Evolutionary conservation across 2,797 vertebrate species (phyloP), one percentile per base, ranked within the genome.

Genomic region (Tadarida brasiliensis): DNA sequence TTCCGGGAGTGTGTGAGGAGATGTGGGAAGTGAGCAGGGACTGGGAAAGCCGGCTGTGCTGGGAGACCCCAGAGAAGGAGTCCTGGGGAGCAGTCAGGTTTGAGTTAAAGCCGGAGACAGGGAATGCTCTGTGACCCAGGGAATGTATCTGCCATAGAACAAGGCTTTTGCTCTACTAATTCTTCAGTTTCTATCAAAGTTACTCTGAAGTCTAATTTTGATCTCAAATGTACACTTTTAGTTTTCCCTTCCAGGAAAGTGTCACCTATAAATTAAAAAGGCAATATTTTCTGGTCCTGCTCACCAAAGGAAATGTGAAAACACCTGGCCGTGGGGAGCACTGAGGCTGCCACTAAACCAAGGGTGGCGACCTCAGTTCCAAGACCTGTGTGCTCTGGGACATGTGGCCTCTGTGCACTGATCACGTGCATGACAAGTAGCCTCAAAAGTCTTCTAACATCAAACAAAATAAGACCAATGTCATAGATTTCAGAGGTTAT

Each of bases 231-330:
- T 68, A 76, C 6, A 28, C 47, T 78, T 71, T 61, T 7, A 39
- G 30, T 17, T 71, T 78, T 91, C 68, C 24, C 73, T 92, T 92
- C 96, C 70, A 82, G 94, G 81, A 82, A 95, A 90, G 33, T 92
- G 57, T 93, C 90, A 71, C 49, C 56, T 93, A 39, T 91, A 94
- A 94, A 94, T 94, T 96, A 83, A 77, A 96, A 22, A 35, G n/a
- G 35, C 28, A 33, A 59, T 84, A n/a, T 83, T 94, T 94, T 88
- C 82, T 91, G 87, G 78, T 81, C 71, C 44, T 82, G 17, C 57
- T 74, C 61, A 95, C 30, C 44, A 87, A 89, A 82, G 39, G n/a
- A 86, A 93, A 91, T 92, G 86, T 22, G 91, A 85, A 90, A 95
- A 88, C 65, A 94, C 70, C 63, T 30, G 77, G 68, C 84, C 16